These are phyloP conservation scores for Astyanax mexicanus DNA, from an alignment of 2,797 vertebrate species.

Conservation along the genomic window DNA sequence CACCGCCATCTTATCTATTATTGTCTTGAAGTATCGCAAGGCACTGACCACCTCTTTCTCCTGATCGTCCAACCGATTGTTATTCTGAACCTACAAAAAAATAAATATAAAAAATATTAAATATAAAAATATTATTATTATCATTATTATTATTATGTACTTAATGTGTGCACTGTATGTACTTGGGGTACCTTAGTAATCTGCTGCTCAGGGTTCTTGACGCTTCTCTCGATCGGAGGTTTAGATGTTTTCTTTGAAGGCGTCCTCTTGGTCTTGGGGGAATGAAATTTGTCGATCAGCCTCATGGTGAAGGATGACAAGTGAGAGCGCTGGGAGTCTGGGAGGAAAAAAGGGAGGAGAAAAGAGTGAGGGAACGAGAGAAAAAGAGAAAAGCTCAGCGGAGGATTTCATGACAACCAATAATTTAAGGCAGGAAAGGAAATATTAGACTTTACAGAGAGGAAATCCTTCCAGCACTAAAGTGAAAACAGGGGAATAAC, in stretches of 20 bases:
- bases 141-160: too few relatives aligned
- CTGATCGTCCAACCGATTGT: constrained; percentile 81
- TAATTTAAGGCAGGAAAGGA: background rate
- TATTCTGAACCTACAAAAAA: constrained; percentile 69
- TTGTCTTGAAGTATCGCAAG: constrained; percentile 92
- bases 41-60: constrained; percentile 91
- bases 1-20: constrained; percentile 91
- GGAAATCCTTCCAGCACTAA: too few relatives aligned
- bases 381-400: background rate
- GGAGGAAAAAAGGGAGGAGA: background rate
- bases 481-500: too few relatives aligned
- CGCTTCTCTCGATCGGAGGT: constrained; percentile 78
- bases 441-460: background rate
- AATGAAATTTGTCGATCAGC: constrained; percentile 92
- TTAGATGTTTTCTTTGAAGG: constrained; percentile 84
- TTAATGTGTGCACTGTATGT: background rate
- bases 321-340: constrained; percentile 90
- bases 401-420: background rate
- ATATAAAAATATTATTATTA: too few relatives aligned
- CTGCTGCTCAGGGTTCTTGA: constrained; percentile 81
- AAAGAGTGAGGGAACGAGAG: background rate
- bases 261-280: constrained; percentile 87
- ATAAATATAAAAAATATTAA: too few relatives aligned
- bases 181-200: constrained; percentile 80
- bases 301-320: constrained; percentile 92